These are phyloP conservation scores for Dynastes maya DNA, from an alignment of 2,888 invertebrate genomes.

Conservation along the genomic window DNA sequence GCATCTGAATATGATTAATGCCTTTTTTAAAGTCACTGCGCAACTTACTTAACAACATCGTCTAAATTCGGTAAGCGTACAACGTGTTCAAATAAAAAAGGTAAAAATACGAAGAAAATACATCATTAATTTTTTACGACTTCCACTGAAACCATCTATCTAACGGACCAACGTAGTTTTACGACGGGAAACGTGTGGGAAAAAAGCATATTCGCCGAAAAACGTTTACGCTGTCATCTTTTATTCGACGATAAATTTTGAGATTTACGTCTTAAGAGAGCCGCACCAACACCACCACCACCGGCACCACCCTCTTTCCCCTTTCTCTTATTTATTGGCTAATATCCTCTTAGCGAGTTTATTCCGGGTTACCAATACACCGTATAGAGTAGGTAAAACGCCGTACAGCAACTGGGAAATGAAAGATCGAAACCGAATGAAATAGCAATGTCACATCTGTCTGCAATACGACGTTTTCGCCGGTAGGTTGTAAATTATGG, in stretches of 20 bases:
- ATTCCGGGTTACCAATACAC: neutral
- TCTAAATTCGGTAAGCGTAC: too few species aligned
- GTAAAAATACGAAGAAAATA: neutral
- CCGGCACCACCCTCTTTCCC: too few species aligned
- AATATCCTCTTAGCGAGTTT: slow-evolving; percentile 22
- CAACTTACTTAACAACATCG: too few species aligned
- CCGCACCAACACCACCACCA: neutral
- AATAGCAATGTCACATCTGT: slow-evolving; percentile 22
- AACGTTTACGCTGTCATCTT: neutral
- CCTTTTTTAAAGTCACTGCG: too few species aligned
- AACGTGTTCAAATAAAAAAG: too few species aligned
- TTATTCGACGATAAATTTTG: slow-evolving; percentile 19
- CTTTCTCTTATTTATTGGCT: slow-evolving; percentile 18
- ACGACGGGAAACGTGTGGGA: neutral
- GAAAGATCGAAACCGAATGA: neutral
- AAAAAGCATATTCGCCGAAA: slow-evolving; percentile 4
- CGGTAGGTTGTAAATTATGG: slow-evolving; percentile 27
- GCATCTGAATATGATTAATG: too few species aligned
- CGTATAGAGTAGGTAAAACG: neutral
- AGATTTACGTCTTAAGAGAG: slow-evolving; percentile 12
- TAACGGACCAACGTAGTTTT: neutral
- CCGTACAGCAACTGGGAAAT: neutral
- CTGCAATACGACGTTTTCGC: slow-evolving; percentile 24
- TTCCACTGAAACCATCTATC: neutral
- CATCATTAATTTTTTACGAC: slow-evolving; percentile 10